These are phyloP conservation scores for Pemphigus obesinymphae DNA, from an alignment of 1,140 invertebrate species.

Conservation along the genomic window DNA sequence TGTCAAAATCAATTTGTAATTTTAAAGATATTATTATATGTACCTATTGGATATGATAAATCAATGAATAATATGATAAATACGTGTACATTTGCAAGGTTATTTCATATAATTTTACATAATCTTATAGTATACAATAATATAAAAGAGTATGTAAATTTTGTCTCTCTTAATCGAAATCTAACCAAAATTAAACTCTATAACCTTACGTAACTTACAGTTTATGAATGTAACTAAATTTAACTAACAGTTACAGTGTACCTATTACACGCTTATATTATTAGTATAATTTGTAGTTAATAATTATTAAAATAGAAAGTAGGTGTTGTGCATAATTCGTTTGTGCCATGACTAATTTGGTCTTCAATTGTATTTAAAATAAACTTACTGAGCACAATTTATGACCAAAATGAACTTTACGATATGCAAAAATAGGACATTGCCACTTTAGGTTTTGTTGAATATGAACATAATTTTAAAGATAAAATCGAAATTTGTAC, in stretches of 20 bases:
- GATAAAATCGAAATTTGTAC: too few relatives aligned
- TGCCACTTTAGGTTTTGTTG: too few relatives aligned
- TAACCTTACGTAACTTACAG: too few relatives aligned
- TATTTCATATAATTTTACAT: not conserved
- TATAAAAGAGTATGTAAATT: not conserved
- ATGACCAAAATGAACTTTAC: not conserved
- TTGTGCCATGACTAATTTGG: not conserved
- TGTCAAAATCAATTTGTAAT: not conserved
- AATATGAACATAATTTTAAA: too few relatives aligned
- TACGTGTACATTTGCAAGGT: not conserved
- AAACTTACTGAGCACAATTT: constrained; percentile 2
- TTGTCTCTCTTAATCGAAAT: not conserved
- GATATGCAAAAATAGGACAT: too few relatives aligned
- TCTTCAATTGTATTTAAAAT: not conserved
- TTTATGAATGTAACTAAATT: too few relatives aligned
- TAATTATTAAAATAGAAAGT: not conserved
- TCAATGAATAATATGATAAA: not conserved
- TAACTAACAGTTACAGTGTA: too few relatives aligned
- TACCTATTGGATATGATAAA: not conserved
- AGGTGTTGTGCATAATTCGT: not conserved
- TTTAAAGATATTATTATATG: not conserved
- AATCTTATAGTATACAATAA: not conserved
- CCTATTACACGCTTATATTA: too few relatives aligned
- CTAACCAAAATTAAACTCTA: not conserved
- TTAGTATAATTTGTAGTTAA: not conserved